phyloP scores from a whole-genome alignment of 2,113 vertebrate species.

The Uropsilus gracilis region DNA sequence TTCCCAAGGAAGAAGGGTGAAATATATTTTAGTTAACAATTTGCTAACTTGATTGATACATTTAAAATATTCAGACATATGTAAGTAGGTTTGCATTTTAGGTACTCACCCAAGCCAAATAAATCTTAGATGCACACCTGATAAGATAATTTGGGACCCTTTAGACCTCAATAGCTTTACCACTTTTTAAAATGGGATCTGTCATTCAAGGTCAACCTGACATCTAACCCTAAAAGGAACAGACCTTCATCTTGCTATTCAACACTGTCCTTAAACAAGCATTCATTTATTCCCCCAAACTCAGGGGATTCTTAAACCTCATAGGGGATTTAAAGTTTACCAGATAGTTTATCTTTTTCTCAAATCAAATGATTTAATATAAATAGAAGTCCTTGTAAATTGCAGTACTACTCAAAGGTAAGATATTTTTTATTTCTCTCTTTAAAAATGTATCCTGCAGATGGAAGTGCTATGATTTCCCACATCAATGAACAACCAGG shows the following conservation, averaged over 20 bases:
- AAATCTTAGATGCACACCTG: background rate
- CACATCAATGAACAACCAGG: background rate
- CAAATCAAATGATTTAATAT: background rate
- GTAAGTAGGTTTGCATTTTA: background rate
- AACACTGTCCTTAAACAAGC: background rate
- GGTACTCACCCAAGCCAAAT: background rate
- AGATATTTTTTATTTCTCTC: constrained; percentile 9
- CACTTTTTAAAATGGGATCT: background rate
- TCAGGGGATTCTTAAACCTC: background rate
- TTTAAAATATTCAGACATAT: background rate
- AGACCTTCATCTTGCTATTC: background rate
- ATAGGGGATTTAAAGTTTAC: constrained; percentile 23
- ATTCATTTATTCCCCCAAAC: constrained; percentile 9
- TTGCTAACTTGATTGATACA: background rate
- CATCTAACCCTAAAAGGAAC: background rate
- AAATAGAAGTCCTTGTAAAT: constrained; percentile 27
- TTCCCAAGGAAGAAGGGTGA: background rate
- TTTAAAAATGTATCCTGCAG: background rate
- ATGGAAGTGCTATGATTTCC: background rate
- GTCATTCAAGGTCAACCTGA: constrained; percentile 16
- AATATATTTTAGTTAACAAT: background rate
- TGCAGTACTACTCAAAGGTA: background rate
- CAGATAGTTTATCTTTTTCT: background rate
- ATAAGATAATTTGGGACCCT: background rate
- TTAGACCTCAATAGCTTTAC: background rate